Evolutionary conservation across 2,888 invertebrate species (phyloP).

Genomic region (Tholera decimalis): DNA sequence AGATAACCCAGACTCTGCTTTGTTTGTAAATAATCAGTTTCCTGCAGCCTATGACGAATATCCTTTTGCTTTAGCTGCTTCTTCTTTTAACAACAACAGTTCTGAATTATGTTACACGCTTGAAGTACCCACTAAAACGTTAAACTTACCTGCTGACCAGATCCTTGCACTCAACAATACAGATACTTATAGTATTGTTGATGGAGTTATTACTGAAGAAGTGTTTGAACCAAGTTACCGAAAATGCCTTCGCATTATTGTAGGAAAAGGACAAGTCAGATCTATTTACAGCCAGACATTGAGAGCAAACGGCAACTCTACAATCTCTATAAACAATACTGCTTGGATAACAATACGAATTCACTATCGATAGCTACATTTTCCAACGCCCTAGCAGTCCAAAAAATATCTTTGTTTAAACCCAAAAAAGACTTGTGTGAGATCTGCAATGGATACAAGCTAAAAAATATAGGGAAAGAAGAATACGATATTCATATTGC

Average conservation of each 20-base stretch:
- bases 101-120: conserved; percentile 26
- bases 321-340: too few relatives aligned
- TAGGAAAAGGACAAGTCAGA: conserved; percentile 25
- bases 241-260: too few relatives aligned
- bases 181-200: conserved; percentile 20
- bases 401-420: too few relatives aligned
- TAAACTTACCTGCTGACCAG: conserved; percentile 34
- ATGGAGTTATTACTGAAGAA: conserved; percentile 41
- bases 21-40: conserved; percentile 36
- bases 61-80: conserved; percentile 31
- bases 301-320: too few relatives aligned
- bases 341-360: too few relatives aligned
- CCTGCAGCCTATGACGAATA: conserved; percentile 30
- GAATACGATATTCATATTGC: conserved; percentile 29
- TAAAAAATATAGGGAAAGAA: conserved; percentile 29
- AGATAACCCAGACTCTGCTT: conserved; percentile 37
- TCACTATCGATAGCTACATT: too few relatives aligned
- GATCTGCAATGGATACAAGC: conserved; percentile 34
- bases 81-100: conserved; percentile 26
- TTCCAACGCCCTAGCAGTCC: too few relatives aligned
- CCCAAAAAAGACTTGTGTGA: conserved; percentile 38
- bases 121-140: conserved; percentile 29
- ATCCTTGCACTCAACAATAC: conserved; percentile 33
- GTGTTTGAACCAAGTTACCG: conserved; percentile 30
- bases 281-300: too few relatives aligned